phyloP scores from a whole-genome alignment of 2,113 vertebrate species.

The Peucedramus taeniatus region DNA sequence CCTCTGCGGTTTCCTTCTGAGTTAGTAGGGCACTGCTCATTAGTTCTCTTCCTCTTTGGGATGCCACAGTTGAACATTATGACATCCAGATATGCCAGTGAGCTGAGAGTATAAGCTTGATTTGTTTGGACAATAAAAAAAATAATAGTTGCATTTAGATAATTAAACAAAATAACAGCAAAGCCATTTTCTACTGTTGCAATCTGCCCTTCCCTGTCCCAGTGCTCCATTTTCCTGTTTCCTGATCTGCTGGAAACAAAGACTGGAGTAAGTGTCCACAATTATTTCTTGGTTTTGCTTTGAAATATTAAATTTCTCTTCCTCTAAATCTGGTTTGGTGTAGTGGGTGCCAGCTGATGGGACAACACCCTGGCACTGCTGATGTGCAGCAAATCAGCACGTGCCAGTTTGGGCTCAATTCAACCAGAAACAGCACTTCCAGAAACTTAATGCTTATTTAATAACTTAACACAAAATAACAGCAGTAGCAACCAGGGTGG shows the following conservation, averaged over 20 bases:
- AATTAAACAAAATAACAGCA: constrained; percentile 20
- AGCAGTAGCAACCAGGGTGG: constrained; percentile 61
- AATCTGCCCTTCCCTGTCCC: background rate
- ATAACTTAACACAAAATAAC: background rate
- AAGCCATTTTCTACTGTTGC: background rate
- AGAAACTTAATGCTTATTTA: background rate
- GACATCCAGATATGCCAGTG: background rate
- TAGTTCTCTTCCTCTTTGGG: background rate
- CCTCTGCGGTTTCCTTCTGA: background rate
- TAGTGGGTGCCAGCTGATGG: background rate
- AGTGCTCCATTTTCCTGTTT: background rate
- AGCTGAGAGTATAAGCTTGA: background rate
- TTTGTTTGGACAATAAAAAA: constrained; percentile 4
- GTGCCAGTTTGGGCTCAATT: background rate
- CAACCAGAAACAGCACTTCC: background rate
- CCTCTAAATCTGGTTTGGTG: background rate
- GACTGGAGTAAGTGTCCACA: background rate
- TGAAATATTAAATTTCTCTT: background rate
- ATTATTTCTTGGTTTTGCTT: background rate
- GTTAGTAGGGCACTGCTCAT: background rate
- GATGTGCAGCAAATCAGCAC: background rate
- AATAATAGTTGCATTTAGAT: background rate
- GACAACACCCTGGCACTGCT: background rate
- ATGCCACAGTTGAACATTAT: background rate
- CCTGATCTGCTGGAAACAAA: background rate